Percentiles rank a stretch among this genome's conserved stretches.
Evolutionary conservation across 2,113 vertebrate genomes (phyloP).

Genomic region (Eleginops maclovinus): DNA sequence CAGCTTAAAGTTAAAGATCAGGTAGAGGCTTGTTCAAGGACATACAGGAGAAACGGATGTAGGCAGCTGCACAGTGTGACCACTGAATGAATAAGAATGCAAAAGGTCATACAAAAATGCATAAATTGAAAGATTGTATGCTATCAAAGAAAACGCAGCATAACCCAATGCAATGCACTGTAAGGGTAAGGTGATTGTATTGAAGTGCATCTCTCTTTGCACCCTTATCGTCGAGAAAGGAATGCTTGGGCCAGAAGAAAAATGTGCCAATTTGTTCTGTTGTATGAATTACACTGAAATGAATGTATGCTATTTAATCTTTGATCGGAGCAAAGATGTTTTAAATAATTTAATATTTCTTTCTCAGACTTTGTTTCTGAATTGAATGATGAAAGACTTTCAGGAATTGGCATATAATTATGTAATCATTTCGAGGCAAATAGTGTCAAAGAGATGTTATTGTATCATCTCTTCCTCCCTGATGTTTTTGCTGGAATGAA

Average conservation of each 20-base stretch:
- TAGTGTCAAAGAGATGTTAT: not conserved
- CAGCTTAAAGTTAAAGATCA: constrained; percentile 5
- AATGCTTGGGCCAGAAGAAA: not conserved
- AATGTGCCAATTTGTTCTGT: not conserved
- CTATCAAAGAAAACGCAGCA: not conserved
- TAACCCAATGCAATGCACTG: not conserved
- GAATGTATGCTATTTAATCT: not conserved
- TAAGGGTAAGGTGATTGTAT: not conserved
- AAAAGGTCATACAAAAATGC: not conserved
- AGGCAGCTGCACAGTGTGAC: constrained; percentile 16
- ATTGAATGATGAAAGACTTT: not conserved
- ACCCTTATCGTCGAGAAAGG: not conserved
- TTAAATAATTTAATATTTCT: not conserved
- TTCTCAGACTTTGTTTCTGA: not conserved
- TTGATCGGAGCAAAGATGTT: not conserved
- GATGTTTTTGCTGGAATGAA: not conserved
- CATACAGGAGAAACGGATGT: constrained; percentile 14
- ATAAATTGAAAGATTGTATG: not conserved
- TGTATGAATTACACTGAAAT: not conserved
- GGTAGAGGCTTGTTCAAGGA: constrained; percentile 21
- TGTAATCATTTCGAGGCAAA: constrained; percentile 9
- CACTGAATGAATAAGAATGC: not conserved
- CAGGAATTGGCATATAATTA: not conserved
- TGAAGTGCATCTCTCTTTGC: not conserved
- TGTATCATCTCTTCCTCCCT: not conserved